Evolutionary conservation across 2,888 invertebrate genomes (phyloP).

Genomic region (Ornithoptera alexandrae): DNA sequence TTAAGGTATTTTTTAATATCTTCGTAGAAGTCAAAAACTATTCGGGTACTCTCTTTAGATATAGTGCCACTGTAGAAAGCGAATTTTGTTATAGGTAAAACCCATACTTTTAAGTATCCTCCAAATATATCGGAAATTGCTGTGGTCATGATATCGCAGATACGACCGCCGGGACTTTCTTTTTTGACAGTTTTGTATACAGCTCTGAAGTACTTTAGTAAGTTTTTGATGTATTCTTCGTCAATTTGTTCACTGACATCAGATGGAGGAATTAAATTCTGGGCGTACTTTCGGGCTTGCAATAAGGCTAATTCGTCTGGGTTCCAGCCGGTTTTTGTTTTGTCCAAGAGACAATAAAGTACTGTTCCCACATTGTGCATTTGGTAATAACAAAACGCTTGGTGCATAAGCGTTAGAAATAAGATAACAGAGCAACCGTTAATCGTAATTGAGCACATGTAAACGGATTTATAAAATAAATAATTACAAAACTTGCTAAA

Average conservation of each 20-base stretch:
- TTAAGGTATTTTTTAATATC: constrained; percentile 78
- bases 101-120: constrained; percentile 81
- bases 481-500: constrained; percentile 46
- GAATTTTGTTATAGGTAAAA: constrained; percentile 80
- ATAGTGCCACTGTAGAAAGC: constrained; percentile 83
- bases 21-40: constrained; percentile 76
- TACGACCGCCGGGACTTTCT: constrained; percentile 41
- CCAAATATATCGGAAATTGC: constrained; percentile 77
- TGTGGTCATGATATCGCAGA: constrained; percentile 48
- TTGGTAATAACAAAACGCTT: constrained; percentile 31
- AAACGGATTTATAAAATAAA: constrained; percentile 57
- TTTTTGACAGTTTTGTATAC: constrained; percentile 48
- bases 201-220: constrained; percentile 53
- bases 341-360: constrained; percentile 50
- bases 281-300: constrained; percentile 54
- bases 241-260: constrained; percentile 43
- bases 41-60: constrained; percentile 75
- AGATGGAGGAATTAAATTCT: constrained; percentile 52
- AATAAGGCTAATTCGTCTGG: constrained; percentile 48
- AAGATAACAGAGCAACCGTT: constrained; percentile 36
- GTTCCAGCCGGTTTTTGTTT: constrained; percentile 48
- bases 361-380: constrained; percentile 61
- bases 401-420: constrained; percentile 36
- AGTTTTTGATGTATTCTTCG: constrained; percentile 46
- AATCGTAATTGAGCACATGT: constrained; percentile 38